These are phyloP conservation scores for Rhinatrema bivittatum DNA, from an alignment of 2,797 vertebrate species.

Conservation along the genomic window DNA sequence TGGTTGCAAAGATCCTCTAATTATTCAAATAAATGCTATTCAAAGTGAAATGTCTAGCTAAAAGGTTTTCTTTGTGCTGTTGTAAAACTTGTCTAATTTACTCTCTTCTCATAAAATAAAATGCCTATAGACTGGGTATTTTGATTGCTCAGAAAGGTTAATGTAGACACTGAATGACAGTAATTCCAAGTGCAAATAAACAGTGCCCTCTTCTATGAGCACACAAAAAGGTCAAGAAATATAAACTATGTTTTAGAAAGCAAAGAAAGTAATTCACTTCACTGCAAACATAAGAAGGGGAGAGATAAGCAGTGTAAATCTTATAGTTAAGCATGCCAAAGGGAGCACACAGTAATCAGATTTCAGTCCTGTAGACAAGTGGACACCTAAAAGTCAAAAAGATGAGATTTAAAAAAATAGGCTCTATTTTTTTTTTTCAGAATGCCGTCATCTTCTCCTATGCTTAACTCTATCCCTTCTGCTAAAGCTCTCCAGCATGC, in stretches of 20 bases:
- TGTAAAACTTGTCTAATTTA: constrained; percentile 3
- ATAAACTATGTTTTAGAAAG: too few relatives aligned
- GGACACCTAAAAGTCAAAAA: too few relatives aligned
- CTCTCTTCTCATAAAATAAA: background rate
- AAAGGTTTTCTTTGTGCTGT: too few relatives aligned
- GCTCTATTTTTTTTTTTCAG: too few relatives aligned
- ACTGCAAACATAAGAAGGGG: constrained; percentile 8
- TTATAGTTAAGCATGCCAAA: background rate
- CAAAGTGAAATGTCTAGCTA: constrained; percentile 3
- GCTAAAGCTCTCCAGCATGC: too few relatives aligned
- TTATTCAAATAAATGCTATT: constrained; percentile 7
- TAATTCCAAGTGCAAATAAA: constrained; percentile 8
- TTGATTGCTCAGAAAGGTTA: constrained; percentile 21
- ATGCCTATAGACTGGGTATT: background rate
- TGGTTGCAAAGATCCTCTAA: constrained; percentile 6
- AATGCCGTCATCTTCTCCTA: too few relatives aligned
- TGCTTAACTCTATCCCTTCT: too few relatives aligned
- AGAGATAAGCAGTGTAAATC: too few relatives aligned
- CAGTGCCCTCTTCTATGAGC: background rate
- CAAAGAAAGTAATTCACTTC: constrained; percentile 9
- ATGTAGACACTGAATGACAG: constrained; percentile 9
- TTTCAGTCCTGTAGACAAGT: constrained; percentile 2
- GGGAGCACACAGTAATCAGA: constrained; percentile 4
- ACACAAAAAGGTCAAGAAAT: constrained; percentile 20
- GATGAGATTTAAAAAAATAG: too few relatives aligned